Percentiles rank a stretch among this genome's conserved stretches.
phyloP scores from a whole-genome alignment of 2,888 invertebrate genomes.

The Syrista parreyssii region DNA sequence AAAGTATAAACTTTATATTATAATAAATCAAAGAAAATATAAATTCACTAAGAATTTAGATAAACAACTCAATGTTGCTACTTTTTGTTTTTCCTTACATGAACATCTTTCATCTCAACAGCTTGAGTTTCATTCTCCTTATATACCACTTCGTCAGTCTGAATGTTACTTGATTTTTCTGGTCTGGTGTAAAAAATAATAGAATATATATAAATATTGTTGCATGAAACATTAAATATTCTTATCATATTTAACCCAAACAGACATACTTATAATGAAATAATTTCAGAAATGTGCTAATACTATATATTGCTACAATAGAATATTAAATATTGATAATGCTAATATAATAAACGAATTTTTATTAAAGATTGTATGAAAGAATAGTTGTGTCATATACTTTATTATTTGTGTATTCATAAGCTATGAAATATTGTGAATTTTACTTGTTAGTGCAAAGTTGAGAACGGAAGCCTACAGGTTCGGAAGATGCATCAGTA shows the following conservation, averaged over 20 bases:
- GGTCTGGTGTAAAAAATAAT: conserved; percentile 36
- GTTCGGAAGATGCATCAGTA: conserved; percentile 46
- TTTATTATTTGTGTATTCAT: conserved; percentile 1
- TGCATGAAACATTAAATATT: not conserved
- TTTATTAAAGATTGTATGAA: not conserved
- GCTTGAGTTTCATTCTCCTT: conserved; percentile 45
- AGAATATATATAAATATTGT: not conserved
- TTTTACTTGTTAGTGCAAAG: conserved; percentile 47
- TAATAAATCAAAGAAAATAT: not conserved
- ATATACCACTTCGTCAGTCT: conserved; percentile 52
- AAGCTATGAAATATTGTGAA: conserved; percentile 12
- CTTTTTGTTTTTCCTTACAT: conserved; percentile 34
- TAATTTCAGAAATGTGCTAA: conserved; percentile 1
- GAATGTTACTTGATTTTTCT: conserved; percentile 43
- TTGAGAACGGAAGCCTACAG: conserved; percentile 53
- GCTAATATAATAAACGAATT: not conserved
- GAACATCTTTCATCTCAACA: conserved; percentile 42
- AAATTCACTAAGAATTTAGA: not conserved
- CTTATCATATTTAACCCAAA: not conserved
- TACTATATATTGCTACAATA: not conserved
- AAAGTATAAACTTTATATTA: conserved; percentile 14
- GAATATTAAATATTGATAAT: not conserved
- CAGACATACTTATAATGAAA: conserved; percentile 1
- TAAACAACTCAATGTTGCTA: not conserved
- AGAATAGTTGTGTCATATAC: not conserved